phyloP scores from a whole-genome alignment of 37 sponge, comb jelly and placozoan species.

The Geodia barretti region DNA sequence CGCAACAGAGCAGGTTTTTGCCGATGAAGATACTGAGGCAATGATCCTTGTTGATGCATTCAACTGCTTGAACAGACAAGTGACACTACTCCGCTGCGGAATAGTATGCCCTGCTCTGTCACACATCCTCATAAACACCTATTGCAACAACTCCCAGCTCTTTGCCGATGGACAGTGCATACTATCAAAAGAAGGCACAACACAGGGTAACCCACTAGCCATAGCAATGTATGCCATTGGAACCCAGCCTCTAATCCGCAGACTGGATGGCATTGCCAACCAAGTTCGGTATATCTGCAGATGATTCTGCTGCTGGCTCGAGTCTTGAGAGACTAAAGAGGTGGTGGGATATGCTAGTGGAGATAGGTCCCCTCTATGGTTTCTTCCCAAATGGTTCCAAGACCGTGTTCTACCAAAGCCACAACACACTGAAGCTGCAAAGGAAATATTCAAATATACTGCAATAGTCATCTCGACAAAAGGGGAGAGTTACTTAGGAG shows the following conservation, averaged over 20 bases:
- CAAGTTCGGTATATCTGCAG: conserved; percentile 73
- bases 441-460: no score
- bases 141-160: not conserved
- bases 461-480: conserved; percentile 3
- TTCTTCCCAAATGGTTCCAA: conserved; percentile 55
- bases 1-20: not conserved
- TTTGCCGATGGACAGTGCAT: not conserved
- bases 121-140: not conserved
- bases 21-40: not conserved
- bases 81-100: not conserved
- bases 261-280: conserved; percentile 10
- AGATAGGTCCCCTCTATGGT: conserved; percentile 42
- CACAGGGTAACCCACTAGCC: conserved; percentile 14
- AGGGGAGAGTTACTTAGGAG: conserved; percentile 14
- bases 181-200: not conserved
- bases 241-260: conserved; percentile 22
- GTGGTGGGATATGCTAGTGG: conserved; percentile 34
- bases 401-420: conserved; percentile 42
- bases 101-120: not conserved
- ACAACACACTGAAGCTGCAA: conserved; percentile 15
- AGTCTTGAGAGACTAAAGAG: not conserved
- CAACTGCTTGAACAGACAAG: conserved; percentile 11
- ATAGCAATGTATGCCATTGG: conserved; percentile 39
- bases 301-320: conserved; percentile 46
- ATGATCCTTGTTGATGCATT: conserved; percentile 7